Evolutionary conservation across 2,797 vertebrate species (phyloP).

Genomic region (Ctenopoma kingsleyae): DNA sequence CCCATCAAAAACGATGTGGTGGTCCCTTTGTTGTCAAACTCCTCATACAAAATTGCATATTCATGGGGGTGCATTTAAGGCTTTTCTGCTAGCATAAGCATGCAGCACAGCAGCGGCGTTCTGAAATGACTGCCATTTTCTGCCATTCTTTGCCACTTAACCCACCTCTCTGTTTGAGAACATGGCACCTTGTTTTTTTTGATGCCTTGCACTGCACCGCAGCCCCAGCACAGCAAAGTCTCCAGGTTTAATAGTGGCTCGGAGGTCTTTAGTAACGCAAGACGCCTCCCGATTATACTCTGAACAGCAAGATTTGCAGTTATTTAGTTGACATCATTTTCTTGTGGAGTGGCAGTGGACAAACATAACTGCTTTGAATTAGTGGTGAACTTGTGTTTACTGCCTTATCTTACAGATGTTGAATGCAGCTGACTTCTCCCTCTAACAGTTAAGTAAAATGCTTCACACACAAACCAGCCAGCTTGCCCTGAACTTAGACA

Average conservation of each 20-base stretch:
- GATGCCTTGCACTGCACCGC: constrained; percentile 56
- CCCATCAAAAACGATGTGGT: constrained; percentile 79
- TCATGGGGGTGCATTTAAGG: constrained; percentile 84
- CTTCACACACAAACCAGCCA: constrained; percentile 32
- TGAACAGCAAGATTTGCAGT: constrained; percentile 73
- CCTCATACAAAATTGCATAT: constrained; percentile 82
- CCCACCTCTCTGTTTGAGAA: constrained; percentile 72
- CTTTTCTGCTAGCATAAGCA: constrained; percentile 88
- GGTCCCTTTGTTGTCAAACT: constrained; percentile 84
- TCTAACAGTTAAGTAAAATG: constrained; percentile 38
- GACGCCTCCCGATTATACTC: constrained; percentile 56
- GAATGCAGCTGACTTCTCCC: constrained; percentile 42
- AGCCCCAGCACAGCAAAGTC: constrained; percentile 44
- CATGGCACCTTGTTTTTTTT: constrained; percentile 65
- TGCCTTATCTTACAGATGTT: constrained; percentile 53
- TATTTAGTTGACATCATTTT: constrained; percentile 73
- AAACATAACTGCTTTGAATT: constrained; percentile 78
- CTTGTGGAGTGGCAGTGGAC: constrained; percentile 64
- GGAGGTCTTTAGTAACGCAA: constrained; percentile 67
- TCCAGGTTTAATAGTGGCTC: constrained; percentile 75
- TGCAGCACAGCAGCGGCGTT: constrained; percentile 57
- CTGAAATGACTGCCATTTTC: constrained; percentile 66
- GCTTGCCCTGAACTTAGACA: constrained; percentile 48
- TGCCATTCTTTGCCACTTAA: constrained; percentile 76
- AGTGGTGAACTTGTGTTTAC: constrained; percentile 55